Percentiles rank a stretch among this genome's conserved stretches.
phyloP scores from a whole-genome alignment of 1,140 invertebrate species.

The Drosophila lacteicornis region DNA sequence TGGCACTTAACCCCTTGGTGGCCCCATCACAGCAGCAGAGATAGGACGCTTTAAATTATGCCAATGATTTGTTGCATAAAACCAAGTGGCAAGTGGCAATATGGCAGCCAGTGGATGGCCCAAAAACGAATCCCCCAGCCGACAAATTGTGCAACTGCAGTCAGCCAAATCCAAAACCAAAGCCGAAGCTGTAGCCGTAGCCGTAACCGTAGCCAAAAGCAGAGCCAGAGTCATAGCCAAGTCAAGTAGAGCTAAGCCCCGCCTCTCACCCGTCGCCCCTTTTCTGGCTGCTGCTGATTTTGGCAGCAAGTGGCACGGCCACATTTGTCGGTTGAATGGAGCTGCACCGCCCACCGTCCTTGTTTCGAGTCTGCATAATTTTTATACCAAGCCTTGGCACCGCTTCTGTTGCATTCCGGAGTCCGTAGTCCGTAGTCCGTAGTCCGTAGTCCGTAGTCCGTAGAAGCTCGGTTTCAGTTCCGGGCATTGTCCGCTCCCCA shows the following conservation, averaged over 20 bases:
- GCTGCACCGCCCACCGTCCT: constrained; percentile 30
- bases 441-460: background rate
- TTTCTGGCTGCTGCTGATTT: constrained; percentile 63
- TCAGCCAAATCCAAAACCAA: constrained; percentile 9
- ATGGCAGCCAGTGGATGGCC: constrained; percentile 65
- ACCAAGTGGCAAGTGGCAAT: constrained; percentile 79
- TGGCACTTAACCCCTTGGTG: constrained; percentile 65
- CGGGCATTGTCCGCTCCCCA: constrained; percentile 2
- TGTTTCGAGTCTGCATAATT: constrained; percentile 75
- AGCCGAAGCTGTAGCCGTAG: constrained; percentile 33
- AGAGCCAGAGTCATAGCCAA: constrained; percentile 51
- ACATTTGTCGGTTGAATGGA: constrained; percentile 78
- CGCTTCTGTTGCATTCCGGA: constrained; percentile 38
- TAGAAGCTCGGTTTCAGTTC: constrained; percentile 23
- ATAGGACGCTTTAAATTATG: constrained; percentile 76
- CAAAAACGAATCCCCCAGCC: constrained; percentile 69
- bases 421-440: background rate
- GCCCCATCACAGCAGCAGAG: constrained; percentile 11
- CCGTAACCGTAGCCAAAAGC: constrained; percentile 41
- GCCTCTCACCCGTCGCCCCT: too few relatives aligned
- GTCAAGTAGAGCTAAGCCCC: constrained; percentile 51
- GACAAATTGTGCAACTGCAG: constrained; percentile 79
- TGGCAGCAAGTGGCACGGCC: constrained; percentile 80
- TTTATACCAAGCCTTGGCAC: constrained; percentile 74
- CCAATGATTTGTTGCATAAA: constrained; percentile 83